Conservation (phyloP, 2,113 vertebrate genomes). For the Phainopepla nitens region DNA sequence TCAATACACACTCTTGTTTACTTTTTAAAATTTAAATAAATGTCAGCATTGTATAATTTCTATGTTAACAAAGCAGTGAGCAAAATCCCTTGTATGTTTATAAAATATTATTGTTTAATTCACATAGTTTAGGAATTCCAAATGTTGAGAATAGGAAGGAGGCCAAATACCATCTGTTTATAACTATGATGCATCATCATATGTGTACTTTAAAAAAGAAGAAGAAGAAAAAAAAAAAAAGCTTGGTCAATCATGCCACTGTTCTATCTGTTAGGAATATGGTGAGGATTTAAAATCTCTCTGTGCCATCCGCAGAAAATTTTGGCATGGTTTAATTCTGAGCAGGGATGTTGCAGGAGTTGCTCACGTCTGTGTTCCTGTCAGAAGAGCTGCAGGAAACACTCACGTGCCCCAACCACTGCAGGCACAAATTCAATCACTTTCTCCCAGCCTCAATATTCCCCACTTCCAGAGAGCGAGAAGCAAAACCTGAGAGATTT, state of each 20-base stretch:
- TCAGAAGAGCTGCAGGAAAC: constrained; percentile 55
- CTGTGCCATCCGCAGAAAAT: constrained; percentile 53
- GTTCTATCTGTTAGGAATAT: constrained; percentile 75
- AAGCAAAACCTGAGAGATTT: constrained; percentile 27
- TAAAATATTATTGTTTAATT: constrained; percentile 91
- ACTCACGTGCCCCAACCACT: constrained; percentile 47
- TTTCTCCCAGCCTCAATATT: constrained; percentile 59
- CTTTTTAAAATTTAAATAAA: constrained; percentile 88
- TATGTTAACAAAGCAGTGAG: constrained; percentile 88
- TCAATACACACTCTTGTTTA: constrained; percentile 84
- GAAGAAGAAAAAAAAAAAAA: constrained; percentile 40
- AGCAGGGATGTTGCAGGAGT: constrained; percentile 56
- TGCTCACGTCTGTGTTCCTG: constrained; percentile 37
- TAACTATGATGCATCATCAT: constrained; percentile 84
- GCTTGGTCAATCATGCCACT: constrained; percentile 81
- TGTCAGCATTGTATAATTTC: constrained; percentile 89
- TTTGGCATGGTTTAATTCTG: constrained; percentile 29
- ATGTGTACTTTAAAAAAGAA: constrained; percentile 81
- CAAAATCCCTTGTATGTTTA: constrained; percentile 88
- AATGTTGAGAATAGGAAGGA: constrained; percentile 88
- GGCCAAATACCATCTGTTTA: constrained; percentile 89
- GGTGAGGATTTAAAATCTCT: constrained; percentile 65
- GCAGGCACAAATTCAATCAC: constrained; percentile 24
- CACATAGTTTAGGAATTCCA: constrained; percentile 88
- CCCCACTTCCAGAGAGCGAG: constrained; percentile 12